A percentile compares a stretch with the other conserved stretches of the same genome.
Conservation (phyloP, 2,113 vertebrate species). For the Oxygymnocypris stewartii region DNA sequence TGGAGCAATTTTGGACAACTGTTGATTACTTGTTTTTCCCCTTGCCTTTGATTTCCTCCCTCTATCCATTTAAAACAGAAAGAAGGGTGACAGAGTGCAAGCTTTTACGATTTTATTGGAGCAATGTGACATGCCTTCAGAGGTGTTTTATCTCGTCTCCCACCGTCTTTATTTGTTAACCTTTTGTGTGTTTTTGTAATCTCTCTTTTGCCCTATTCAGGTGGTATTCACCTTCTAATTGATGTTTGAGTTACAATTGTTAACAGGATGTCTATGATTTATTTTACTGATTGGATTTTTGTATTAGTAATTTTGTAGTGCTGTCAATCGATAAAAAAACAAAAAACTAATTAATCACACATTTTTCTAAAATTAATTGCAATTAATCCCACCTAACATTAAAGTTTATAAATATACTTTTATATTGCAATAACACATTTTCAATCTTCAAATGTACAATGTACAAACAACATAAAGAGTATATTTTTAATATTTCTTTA, state of each 20-base stretch:
- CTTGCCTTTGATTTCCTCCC: constrained; percentile 61
- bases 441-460: too few species aligned
- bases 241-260: constrained; percentile 2
- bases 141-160: constrained; percentile 64
- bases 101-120: constrained; percentile 79
- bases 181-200: constrained; percentile 2
- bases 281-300: not conserved
- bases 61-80: constrained; percentile 65
- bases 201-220: not conserved
- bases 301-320: not conserved
- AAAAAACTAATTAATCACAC: too few species aligned
- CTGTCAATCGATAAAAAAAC: too few species aligned
- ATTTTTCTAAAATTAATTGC: too few species aligned
- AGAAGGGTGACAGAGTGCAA: constrained; percentile 60
- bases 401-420: too few species aligned
- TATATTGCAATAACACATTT: too few species aligned
- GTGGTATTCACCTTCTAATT: not conserved
- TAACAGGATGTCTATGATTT: not conserved
- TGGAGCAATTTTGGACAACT: constrained; percentile 26
- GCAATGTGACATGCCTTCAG: constrained; percentile 66
- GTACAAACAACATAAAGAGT: too few species aligned
- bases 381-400: too few species aligned
- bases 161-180: constrained; percentile 42
- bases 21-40: constrained; percentile 44
- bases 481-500: too few species aligned